These are phyloP conservation scores for Athene noctua DNA, from an alignment of 2,113 vertebrate genomes.

Conservation along the genomic window DNA sequence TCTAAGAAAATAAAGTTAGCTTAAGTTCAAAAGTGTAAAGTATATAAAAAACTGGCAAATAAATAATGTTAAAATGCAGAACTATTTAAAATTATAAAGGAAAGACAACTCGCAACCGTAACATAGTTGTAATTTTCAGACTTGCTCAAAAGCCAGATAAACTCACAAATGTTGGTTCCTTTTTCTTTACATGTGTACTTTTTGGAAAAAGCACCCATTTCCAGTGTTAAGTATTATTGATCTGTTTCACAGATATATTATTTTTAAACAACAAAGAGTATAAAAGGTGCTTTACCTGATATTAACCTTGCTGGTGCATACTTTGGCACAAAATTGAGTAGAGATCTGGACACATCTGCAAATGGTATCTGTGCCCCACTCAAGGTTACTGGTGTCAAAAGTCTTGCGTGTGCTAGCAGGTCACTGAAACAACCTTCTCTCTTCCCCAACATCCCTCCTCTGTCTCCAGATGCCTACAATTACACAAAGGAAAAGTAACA, in stretches of 20 bases:
- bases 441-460: neutral
- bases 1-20: slow-evolving; percentile 65
- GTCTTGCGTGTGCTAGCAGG: neutral
- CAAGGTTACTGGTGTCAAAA: neutral
- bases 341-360: neutral
- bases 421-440: neutral
- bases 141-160: slow-evolving; percentile 56
- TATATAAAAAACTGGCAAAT: slow-evolving; percentile 74
- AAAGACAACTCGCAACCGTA: slow-evolving; percentile 17
- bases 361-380: neutral
- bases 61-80: slow-evolving; percentile 78
- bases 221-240: slow-evolving; percentile 74
- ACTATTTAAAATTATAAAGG: slow-evolving; percentile 67
- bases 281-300: slow-evolving; percentile 71
- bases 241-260: slow-evolving; percentile 76
- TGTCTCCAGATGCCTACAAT: neutral
- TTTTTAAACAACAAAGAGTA: slow-evolving; percentile 71
- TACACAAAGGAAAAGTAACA: neutral
- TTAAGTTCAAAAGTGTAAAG: slow-evolving; percentile 64
- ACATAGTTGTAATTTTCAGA: slow-evolving; percentile 45
- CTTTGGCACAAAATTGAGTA: slow-evolving; percentile 49
- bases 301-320: slow-evolving; percentile 51
- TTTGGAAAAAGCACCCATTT: slow-evolving; percentile 72
- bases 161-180: neutral
- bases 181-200: slow-evolving; percentile 46